Evolutionary conservation across 2,888 invertebrate genomes (phyloP), one percentile per base, ranked within the genome.

Genomic region (Tipula vernalis): DNA sequence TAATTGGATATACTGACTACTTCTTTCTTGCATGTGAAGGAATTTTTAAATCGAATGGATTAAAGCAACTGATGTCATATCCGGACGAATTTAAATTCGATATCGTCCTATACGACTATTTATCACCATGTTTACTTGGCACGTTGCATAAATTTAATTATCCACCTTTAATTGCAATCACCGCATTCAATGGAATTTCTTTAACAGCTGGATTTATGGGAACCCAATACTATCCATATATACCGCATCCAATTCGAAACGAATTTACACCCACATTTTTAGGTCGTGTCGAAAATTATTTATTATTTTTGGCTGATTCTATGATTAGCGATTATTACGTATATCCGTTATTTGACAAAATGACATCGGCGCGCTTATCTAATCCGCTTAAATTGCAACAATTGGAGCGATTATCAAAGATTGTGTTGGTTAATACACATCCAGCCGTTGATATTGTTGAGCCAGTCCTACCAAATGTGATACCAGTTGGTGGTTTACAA

Each of bases 401-500:
- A n/a, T 36, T 90, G 28, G 88, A 89, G 6, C 88, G 88, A 44
- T 88, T 87, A 0, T 88, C 89, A 13, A 87, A 89, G 18, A 5
- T 91, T 2, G 88, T 89, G 12, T 88, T 91, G 12, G 89, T 91
- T 0, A 91, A 91, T 87, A 89, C 90, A 0, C 89, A 91, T 88
- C 89, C 90, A 0, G 89, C 89, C 0, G 87, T 90, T 2, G 90
- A 91, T 57, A 90, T 89, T 87, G 88, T 89, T 0, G 89, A 90
- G 47, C 89, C 91, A 39, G 44, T 91, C 13, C 90, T 91, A 4
- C 90, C 90, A 8, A 90, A 90, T 88, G 88, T 91, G 0, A 89
- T 91, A n/a, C 90, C 90, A 88, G 89, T 91, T 2, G 91, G 90
- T 4, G 91, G 91, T 0, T 87, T 91, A 71, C 91, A 91, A 71